Percentiles rank a stretch among this genome's conserved stretches.
These are phyloP conservation scores for Neoascia interrupta DNA, from an alignment of 2,888 invertebrate genomes.

Conservation along the genomic window DNA sequence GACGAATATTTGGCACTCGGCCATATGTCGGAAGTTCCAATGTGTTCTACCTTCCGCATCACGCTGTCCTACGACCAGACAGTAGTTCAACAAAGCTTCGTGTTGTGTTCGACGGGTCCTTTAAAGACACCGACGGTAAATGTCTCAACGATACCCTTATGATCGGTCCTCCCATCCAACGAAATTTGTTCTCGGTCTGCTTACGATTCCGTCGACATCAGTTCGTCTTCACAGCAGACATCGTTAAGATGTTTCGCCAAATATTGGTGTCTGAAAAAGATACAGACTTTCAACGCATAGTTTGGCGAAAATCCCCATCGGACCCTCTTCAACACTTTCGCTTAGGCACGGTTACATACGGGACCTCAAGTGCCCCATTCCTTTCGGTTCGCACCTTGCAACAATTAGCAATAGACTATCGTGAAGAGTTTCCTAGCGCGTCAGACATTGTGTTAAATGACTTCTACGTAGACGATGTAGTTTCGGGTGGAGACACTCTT, in stretches of 20 bases:
- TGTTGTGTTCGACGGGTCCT: slow-evolving; percentile 59
- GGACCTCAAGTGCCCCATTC: slow-evolving; percentile 57
- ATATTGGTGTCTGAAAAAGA: slow-evolving; percentile 48
- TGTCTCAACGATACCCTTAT: slow-evolving; percentile 54
- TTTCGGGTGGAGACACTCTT: slow-evolving; percentile 47
- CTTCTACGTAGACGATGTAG: slow-evolving; percentile 57
- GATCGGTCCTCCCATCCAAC: slow-evolving; percentile 59
- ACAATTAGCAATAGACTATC: slow-evolving; percentile 39
- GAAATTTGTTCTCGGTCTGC: slow-evolving; percentile 33
- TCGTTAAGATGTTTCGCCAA: slow-evolving; percentile 66
- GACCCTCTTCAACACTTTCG: slow-evolving; percentile 34
- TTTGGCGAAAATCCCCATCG: slow-evolving; percentile 48
- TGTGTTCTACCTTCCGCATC: not conserved
- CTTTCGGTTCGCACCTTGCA: slow-evolving; percentile 53
- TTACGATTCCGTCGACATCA: slow-evolving; percentile 34
- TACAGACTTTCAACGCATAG: slow-evolving; percentile 52
- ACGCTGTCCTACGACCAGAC: not conserved
- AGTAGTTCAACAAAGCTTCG: slow-evolving; percentile 25
- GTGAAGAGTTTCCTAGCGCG: slow-evolving; percentile 29
- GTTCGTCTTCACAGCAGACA: slow-evolving; percentile 60
- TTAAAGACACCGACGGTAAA: slow-evolving; percentile 24
- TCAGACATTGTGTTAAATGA: slow-evolving; percentile 26
- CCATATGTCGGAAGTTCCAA: not conserved
- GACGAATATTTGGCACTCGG: not conserved
- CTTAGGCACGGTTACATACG: slow-evolving; percentile 61